Conservation (phyloP, 2,888 invertebrate genomes). For the Drosophila trichaetosa region DNA sequence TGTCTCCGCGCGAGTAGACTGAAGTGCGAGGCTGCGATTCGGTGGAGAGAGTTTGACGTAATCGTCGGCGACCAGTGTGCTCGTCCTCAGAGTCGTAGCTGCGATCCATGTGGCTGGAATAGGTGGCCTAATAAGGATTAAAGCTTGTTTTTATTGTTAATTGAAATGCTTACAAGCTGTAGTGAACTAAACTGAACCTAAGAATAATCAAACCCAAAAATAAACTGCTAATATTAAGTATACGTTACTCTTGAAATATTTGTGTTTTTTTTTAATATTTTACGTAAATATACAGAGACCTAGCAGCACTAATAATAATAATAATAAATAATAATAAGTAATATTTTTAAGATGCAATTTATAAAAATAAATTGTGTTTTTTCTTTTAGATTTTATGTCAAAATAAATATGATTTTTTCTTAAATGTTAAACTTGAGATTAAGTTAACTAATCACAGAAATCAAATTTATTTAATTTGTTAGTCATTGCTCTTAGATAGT, state of each 20-base stretch:
- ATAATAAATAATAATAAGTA: too few relatives aligned
- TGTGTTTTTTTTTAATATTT: not conserved
- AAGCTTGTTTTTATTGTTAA: constrained; percentile 6
- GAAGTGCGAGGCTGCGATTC: constrained; percentile 84
- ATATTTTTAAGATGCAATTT: not conserved
- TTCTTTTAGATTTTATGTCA: not conserved
- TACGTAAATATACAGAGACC: not conserved
- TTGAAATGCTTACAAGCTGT: not conserved
- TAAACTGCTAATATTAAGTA: not conserved
- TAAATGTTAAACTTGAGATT: not conserved
- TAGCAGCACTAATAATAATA: too few relatives aligned
- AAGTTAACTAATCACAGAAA: not conserved
- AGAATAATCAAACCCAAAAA: not conserved
- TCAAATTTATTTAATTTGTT: not conserved
- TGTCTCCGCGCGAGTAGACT: constrained; percentile 92
- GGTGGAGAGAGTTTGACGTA: constrained; percentile 86
- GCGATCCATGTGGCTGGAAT: constrained; percentile 85
- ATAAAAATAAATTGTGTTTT: not conserved
- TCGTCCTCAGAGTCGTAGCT: constrained; percentile 93
- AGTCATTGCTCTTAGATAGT: not conserved
- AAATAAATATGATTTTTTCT: not conserved
- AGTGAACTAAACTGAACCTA: not conserved
- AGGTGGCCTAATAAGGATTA: constrained; percentile 64
- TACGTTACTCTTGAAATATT: not conserved
- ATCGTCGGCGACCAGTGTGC: constrained; percentile 89